Evolutionary conservation across 1,140 invertebrate genomes (phyloP).

Genomic region (Gryllus bimaculatus): DNA sequence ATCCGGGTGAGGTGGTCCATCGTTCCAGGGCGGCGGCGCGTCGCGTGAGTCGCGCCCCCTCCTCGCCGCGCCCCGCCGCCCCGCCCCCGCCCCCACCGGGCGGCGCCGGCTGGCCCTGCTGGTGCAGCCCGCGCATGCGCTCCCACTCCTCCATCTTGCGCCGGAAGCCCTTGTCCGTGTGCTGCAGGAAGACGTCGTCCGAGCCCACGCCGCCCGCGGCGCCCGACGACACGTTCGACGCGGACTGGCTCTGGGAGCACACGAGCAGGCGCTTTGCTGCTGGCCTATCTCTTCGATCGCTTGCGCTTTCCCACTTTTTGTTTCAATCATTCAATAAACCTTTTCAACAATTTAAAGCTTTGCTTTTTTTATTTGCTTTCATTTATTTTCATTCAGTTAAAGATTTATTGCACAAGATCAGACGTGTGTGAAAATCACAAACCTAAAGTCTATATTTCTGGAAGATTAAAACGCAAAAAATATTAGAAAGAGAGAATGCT

Average conservation of each 20-base stretch:
- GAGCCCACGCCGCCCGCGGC: background rate
- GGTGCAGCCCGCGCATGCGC: slow-evolving; percentile 30
- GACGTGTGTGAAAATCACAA: no score
- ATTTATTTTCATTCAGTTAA: background rate
- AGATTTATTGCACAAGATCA: no score
- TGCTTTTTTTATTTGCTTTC: background rate
- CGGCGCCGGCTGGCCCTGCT: background rate
- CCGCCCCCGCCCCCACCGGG: slow-evolving; percentile 24
- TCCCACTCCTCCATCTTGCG: slow-evolving; percentile 37
- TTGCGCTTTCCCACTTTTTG: no score
- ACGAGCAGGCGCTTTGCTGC: background rate
- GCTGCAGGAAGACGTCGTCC: slow-evolving; percentile 2
- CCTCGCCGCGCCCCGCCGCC: slow-evolving; percentile 10
- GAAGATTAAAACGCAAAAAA: no score
- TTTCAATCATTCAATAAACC: background rate
- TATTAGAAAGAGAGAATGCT: no score
- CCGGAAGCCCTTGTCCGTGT: slow-evolving; percentile 34
- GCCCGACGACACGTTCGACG: background rate
- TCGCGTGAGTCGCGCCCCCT: no score
- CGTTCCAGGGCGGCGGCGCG: no score
- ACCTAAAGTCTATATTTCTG: no score
- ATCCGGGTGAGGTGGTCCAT: slow-evolving; percentile 64
- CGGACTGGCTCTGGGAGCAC: background rate
- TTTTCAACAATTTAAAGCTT: background rate
- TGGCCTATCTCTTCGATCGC: background rate